These are phyloP conservation scores for Philhelius pedissequus DNA, from an alignment of 2,888 invertebrate species.

Conservation along the genomic window DNA sequence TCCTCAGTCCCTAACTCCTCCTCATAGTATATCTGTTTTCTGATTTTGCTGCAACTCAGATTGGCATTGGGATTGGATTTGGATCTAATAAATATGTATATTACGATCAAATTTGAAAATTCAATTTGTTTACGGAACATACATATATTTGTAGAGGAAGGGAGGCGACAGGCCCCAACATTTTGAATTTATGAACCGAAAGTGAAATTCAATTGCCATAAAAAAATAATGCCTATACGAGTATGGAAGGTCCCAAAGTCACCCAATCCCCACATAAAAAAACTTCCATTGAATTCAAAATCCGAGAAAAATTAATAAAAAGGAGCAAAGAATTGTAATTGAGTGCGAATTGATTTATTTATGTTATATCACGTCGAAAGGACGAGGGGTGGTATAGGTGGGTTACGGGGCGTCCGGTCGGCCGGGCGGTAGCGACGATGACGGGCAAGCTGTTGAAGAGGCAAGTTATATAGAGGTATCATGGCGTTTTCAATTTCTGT, in stretches of 20 bases:
- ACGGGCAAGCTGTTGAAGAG: not conserved
- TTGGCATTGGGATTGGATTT: constrained; percentile 26
- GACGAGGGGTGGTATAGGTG: not conserved
- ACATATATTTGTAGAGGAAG: not conserved
- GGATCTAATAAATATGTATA: constrained; percentile 68
- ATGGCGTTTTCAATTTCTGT: constrained; percentile 59
- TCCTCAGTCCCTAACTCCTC: not conserved
- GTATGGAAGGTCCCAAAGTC: constrained; percentile 40
- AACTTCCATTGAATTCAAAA: constrained; percentile 31
- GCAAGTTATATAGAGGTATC: not conserved
- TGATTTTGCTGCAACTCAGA: not conserved
- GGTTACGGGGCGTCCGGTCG: not conserved
- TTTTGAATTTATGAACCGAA: constrained; percentile 61
- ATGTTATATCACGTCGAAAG: constrained; percentile 42
- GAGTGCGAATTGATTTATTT: constrained; percentile 70
- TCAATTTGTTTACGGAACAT: constrained; percentile 58
- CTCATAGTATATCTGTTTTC: not conserved
- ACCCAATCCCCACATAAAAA: constrained; percentile 6
- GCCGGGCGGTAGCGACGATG: no score
- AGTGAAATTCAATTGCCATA: constrained; percentile 55
- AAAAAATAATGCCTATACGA: not conserved
- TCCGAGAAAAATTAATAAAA: constrained; percentile 67
- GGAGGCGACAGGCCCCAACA: not conserved
- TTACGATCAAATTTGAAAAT: constrained; percentile 69
- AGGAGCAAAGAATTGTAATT: constrained; percentile 69